Evolutionary conservation across 64 coral and sea anemone genomes (phyloP).

Genomic region (Dendronephthya gigantea): DNA sequence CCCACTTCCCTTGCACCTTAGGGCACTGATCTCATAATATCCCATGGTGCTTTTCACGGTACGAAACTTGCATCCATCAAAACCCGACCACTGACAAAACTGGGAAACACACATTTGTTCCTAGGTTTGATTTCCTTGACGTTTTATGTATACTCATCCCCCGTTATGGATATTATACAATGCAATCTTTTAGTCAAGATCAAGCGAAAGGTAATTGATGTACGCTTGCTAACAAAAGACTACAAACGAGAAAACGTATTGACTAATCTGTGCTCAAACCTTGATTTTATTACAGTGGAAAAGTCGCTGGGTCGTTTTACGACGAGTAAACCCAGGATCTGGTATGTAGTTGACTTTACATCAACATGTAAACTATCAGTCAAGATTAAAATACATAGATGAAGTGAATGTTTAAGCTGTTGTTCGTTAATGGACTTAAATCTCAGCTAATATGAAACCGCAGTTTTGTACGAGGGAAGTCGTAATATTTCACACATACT

Average conservation of each 20-base stretch:
- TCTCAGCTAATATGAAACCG: not conserved
- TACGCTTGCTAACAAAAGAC: not conserved
- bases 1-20: too few relatives aligned
- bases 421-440: not conserved
- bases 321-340: not conserved
- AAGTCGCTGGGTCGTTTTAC: not conserved
- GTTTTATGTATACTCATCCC: not conserved
- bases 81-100: not conserved
- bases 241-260: not conserved
- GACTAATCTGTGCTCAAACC: not conserved
- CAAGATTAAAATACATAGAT: not conserved
- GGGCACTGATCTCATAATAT: not conserved
- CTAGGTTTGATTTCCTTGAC: not conserved
- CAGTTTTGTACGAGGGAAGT: not conserved
- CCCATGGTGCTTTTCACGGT: not conserved
- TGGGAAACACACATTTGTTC: not conserved
- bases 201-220: not conserved
- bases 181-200: not conserved
- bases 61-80: not conserved
- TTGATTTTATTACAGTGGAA: constrained; percentile 2
- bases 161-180: not conserved
- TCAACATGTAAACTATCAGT: not conserved
- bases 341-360: not conserved
- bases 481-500: not conserved
- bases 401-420: constrained; percentile 3